Conservation (phyloP, 2,888 invertebrate species). For the Saturnia pavonia region DNA sequence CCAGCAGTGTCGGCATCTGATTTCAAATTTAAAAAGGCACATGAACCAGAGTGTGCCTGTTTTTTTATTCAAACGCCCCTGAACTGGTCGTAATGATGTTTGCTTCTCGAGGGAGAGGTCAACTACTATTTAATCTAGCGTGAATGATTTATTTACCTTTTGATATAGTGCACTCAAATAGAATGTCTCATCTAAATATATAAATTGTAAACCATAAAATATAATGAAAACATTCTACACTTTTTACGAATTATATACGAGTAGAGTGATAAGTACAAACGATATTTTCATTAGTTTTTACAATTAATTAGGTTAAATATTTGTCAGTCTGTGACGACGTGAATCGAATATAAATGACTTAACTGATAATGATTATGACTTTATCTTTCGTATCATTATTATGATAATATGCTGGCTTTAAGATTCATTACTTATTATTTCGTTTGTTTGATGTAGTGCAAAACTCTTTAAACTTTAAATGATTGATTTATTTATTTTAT, state of each 20-base stretch:
- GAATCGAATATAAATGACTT: background rate
- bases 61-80: constrained; percentile 57
- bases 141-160: constrained; percentile 77
- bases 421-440: background rate
- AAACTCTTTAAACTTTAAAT: too few relatives aligned
- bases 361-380: background rate
- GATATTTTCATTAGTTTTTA: too few relatives aligned
- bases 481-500: too few relatives aligned
- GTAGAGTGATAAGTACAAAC: too few relatives aligned
- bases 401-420: background rate
- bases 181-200: constrained; percentile 12
- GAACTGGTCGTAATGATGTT: constrained; percentile 71
- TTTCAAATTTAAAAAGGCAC: constrained; percentile 21
- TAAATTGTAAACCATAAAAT: constrained; percentile 21
- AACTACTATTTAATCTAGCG: constrained; percentile 78
- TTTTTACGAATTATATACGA: too few relatives aligned
- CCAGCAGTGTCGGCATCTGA: constrained; percentile 19
- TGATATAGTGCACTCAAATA: constrained; percentile 45
- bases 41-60: constrained; percentile 45
- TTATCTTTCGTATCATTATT: background rate
- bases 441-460: too few relatives aligned
- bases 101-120: constrained; percentile 72
- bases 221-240: background rate
- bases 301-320: too few relatives aligned
- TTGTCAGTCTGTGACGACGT: background rate